A percentile compares a stretch with the other conserved stretches of the same genome.
phyloP scores from a whole-genome alignment of 2,113 vertebrate species.

The Oreocharis arfaki region DNA sequence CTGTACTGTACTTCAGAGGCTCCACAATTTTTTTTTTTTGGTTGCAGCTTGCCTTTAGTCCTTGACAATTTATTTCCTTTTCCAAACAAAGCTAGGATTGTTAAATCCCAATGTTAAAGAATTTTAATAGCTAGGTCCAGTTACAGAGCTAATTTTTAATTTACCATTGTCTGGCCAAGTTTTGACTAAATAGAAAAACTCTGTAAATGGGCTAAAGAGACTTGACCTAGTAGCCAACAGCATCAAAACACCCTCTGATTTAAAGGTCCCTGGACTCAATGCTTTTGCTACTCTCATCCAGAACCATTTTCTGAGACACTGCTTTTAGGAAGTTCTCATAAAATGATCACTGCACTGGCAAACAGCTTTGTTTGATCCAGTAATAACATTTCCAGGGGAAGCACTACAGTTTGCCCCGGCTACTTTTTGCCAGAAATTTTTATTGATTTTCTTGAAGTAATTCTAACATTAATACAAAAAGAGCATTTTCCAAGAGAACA shows the following conservation, averaged over 20 bases:
- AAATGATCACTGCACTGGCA: background rate
- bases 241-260: background rate
- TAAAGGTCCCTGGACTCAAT: background rate
- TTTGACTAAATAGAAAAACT: background rate
- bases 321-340: background rate
- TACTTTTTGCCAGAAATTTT: background rate
- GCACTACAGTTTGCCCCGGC: background rate
- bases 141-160: background rate
- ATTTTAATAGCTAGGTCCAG: constrained; percentile 14
- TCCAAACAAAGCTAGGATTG: constrained; percentile 22
- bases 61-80: constrained; percentile 20
- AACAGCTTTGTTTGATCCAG: background rate
- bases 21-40: background rate
- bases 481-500: background rate
- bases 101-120: background rate
- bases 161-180: background rate
- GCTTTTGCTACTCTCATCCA: background rate
- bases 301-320: background rate
- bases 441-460: background rate
- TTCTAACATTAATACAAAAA: background rate
- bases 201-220: background rate
- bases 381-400: constrained; percentile 13
- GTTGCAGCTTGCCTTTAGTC: background rate
- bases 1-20: background rate
- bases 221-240: background rate